Evolutionary conservation across 2,113 vertebrate genomes (phyloP), one percentile per base, ranked within the genome.

Genomic region (Herpetotheres cachinnans): DNA sequence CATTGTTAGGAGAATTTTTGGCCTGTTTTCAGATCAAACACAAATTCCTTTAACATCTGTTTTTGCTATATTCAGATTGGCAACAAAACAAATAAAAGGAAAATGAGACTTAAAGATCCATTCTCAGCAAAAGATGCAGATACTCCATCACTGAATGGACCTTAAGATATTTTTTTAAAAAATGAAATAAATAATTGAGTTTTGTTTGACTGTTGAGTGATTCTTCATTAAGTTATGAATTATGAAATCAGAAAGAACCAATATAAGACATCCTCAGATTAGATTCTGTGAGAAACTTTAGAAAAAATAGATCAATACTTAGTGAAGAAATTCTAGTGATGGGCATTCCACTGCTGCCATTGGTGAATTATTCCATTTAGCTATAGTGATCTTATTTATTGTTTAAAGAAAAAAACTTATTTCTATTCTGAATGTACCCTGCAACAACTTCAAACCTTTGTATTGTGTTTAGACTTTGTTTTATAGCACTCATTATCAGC

Each of bases 1-100:
- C 76, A 95, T 96, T 96, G 92, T 97, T 86, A 83, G 55, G 55
- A 81, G 59, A 96, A 70, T 66, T 96, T 93, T 94, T 96, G 79
- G 87, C 71, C 52, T 0, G 0, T 88, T 87, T 97, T 95, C 93
- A 93, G 79, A 59, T 95, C 85, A 93, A 94, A 92, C 38, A 67
- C 14, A 72, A 86, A 77, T 96, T 92, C 36, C 34, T 93, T 93
- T 85, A 93, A 90, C 61, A 74, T 96, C 72, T 95, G 76, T 2
- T 96, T 94, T 90, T 90, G 34, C 38, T 95, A 46, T 83, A 82
- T 83, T 86, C 26, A 67, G 30, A 81, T 83, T 77, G 67, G 11
- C 44, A 91, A 76, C n/a, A 42, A 94, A 86, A 87, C 54, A 90
- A 82, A 46, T 74, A 46, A 47, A 71, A 80, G 25, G 13, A 73